A percentile compares a stretch with the other conserved stretches of the same genome.
Evolutionary conservation across 1,140 invertebrate species (phyloP).

Genomic region (Diploscapter pachys): DNA sequence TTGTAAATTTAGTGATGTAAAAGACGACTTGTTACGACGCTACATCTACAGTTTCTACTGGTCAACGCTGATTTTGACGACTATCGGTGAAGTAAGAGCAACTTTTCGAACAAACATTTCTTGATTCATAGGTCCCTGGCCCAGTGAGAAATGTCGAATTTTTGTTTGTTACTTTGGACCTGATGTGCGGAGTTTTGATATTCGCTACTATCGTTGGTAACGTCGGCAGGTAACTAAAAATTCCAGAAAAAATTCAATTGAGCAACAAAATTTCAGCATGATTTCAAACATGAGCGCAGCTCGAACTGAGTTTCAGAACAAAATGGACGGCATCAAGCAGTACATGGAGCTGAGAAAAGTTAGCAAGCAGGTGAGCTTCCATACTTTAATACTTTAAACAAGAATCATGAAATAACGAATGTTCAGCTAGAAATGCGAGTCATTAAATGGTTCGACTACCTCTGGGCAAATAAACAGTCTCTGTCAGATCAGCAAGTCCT

Average conservation of each 20-base stretch:
- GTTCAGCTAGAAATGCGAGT: conserved; percentile 74
- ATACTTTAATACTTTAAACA: neutral
- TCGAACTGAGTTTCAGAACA: conserved; percentile 85
- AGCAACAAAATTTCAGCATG: conserved; percentile 68
- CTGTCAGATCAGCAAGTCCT: conserved; percentile 61
- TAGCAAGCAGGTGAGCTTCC: conserved; percentile 49
- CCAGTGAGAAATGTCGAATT: conserved; percentile 73
- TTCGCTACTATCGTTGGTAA: conserved; percentile 83
- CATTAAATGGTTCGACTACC: conserved; percentile 94
- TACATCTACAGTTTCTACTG: conserved; percentile 85
- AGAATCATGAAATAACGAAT: conserved; percentile 5
- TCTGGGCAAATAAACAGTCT: conserved; percentile 87
- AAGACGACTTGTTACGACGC: conserved; percentile 55
- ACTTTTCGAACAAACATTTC: neutral
- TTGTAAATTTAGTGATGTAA: conserved; percentile 38
- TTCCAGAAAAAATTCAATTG: too few relatives aligned
- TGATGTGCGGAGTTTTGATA: conserved; percentile 81
- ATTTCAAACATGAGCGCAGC: conserved; percentile 95
- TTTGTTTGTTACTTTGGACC: conserved; percentile 81
- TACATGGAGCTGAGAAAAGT: conserved; percentile 76
- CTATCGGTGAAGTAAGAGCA: conserved; percentile 71
- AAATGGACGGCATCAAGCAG: conserved; percentile 91
- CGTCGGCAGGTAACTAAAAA: conserved; percentile 67
- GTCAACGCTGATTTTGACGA: conserved; percentile 89
- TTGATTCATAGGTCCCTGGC: conserved; percentile 38